Percentiles rank a stretch among this genome's conserved stretches.
These are phyloP conservation scores for Gulo gulo DNA, from an alignment of 2,113 vertebrate genomes.

Conservation along the genomic window DNA sequence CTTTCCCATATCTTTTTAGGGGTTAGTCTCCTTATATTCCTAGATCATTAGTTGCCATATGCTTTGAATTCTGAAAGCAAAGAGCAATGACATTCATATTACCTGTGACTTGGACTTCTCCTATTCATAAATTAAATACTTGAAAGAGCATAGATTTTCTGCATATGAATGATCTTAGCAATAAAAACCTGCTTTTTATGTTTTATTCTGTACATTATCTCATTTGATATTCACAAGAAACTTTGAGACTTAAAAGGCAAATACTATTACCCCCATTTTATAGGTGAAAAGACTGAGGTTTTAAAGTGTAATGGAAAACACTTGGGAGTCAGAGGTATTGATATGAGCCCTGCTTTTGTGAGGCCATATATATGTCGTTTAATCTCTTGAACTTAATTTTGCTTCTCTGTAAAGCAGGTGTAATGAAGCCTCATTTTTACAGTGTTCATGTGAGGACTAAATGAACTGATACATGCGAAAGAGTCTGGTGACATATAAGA, in stretches of 20 bases:
- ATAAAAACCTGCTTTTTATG: background rate
- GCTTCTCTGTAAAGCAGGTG: background rate
- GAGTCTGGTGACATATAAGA: background rate
- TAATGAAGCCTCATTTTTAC: background rate
- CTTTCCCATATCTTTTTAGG: background rate
- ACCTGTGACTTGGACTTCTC: background rate
- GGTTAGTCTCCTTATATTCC: background rate
- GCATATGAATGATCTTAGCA: conserved; percentile 17
- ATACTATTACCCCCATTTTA: background rate
- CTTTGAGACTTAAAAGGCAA: background rate
- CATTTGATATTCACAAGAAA: conserved; percentile 33
- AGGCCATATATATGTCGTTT: background rate
- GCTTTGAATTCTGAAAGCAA: background rate
- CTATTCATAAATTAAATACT: conserved; percentile 22
- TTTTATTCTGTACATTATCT: background rate
- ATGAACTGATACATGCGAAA: background rate
- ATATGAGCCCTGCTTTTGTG: background rate
- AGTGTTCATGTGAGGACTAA: background rate
- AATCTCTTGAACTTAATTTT: background rate
- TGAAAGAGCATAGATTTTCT: conserved; percentile 6
- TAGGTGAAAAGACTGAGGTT: background rate
- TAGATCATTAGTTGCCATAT: background rate
- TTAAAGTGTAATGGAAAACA: background rate
- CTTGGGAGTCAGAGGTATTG: background rate
- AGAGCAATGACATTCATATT: background rate